Conservation (phyloP, 2,888 invertebrate genomes). For the Peribatodes rhomboidaria region DNA sequence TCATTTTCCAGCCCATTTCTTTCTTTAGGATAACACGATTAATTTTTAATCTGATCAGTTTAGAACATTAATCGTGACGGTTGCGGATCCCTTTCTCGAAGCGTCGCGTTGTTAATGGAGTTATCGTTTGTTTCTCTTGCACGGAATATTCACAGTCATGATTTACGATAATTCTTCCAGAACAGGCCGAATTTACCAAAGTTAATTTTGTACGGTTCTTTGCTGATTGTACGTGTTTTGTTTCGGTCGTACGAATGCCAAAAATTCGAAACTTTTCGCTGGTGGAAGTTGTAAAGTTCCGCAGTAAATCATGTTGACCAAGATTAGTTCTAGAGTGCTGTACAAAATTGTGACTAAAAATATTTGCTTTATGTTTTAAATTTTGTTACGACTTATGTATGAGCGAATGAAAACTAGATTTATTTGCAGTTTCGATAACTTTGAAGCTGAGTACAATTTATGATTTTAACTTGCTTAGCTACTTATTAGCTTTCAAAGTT, state of each 20-base stretch:
- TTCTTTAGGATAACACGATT: slow-evolving; percentile 71
- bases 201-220: slow-evolving; percentile 50
- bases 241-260: slow-evolving; percentile 45
- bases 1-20: slow-evolving; percentile 77
- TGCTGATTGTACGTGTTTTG: slow-evolving; percentile 54
- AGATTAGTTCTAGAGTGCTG: slow-evolving; percentile 33
- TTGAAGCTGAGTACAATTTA: background rate
- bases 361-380: slow-evolving; percentile 11
- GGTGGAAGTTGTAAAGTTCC: slow-evolving; percentile 39
- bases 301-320: slow-evolving; percentile 41
- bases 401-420: background rate
- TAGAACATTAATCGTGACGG: slow-evolving; percentile 56
- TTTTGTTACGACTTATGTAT: slow-evolving; percentile 8
- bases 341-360: slow-evolving; percentile 17
- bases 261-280: slow-evolving; percentile 41
- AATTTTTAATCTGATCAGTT: slow-evolving; percentile 75
- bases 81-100: slow-evolving; percentile 28
- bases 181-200: slow-evolving; percentile 43
- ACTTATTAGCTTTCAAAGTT: background rate
- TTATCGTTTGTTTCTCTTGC: slow-evolving; percentile 59
- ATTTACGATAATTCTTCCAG: slow-evolving; percentile 59
- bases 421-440: background rate
- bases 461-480: background rate
- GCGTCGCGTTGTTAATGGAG: slow-evolving; percentile 55
- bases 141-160: slow-evolving; percentile 57